Conservation (phyloP, 2,797 vertebrate genomes). For the Pygocentrus nattereri region DNA sequence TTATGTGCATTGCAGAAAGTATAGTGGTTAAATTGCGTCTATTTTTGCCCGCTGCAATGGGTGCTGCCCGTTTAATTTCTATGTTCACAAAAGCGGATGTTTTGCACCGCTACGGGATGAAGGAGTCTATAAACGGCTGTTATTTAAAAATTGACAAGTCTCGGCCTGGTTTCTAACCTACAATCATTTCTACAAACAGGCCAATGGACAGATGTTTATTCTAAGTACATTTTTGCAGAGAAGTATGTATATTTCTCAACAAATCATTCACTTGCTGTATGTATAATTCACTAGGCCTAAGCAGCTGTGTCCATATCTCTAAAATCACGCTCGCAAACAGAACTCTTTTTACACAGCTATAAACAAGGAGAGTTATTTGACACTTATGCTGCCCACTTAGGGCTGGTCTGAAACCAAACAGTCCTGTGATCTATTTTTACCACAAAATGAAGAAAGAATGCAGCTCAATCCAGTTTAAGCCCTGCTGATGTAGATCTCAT, state of each 20-base stretch:
- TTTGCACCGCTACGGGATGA: constrained; percentile 39
- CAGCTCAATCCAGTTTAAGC: neutral
- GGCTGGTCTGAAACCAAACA: neutral
- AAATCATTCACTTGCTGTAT: neutral
- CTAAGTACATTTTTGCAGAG: neutral
- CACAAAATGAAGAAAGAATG: neutral
- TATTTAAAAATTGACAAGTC: constrained; percentile 28
- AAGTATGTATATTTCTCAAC: neutral
- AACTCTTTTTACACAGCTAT: neutral
- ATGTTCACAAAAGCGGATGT: constrained; percentile 50
- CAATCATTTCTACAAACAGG: constrained; percentile 30
- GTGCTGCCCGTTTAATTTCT: constrained; percentile 58
- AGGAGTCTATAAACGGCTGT: constrained; percentile 46
- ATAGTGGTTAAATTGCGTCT: constrained; percentile 36
- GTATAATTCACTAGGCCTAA: neutral
- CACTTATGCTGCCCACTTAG: constrained; percentile 2
- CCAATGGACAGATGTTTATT: neutral
- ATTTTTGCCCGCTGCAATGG: constrained; percentile 45
- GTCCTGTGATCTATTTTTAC: constrained; percentile 9
- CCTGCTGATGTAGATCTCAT: neutral
- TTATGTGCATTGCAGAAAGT: neutral
- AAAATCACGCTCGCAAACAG: neutral
- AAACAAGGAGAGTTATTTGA: constrained; percentile 28
- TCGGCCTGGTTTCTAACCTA: constrained; percentile 41
- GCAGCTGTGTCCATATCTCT: neutral